A percentile compares a stretch with the other conserved stretches of the same genome.
Conservation (phyloP, 2,888 invertebrate species). For the Gortyna flavago region DNA sequence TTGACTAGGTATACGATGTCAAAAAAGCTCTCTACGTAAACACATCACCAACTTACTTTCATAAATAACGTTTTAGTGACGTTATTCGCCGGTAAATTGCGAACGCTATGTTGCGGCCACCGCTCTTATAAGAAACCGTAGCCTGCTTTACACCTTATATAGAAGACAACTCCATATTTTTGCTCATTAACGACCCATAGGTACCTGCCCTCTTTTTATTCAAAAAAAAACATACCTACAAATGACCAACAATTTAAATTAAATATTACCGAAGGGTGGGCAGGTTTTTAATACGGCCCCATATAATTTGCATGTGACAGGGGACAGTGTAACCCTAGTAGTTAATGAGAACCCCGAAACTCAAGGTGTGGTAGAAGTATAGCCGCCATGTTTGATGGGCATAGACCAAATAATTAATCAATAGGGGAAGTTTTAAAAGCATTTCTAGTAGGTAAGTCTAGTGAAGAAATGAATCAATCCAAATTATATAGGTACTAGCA, state of each 20-base stretch:
- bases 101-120: too few relatives aligned
- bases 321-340: slow-evolving; percentile 32
- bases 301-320: slow-evolving; percentile 52
- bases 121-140: too few relatives aligned
- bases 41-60: too few relatives aligned
- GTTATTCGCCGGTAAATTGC: too few relatives aligned
- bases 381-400: slow-evolving; percentile 47
- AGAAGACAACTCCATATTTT: too few relatives aligned
- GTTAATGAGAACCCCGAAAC: slow-evolving; percentile 47
- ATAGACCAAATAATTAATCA: slow-evolving; percentile 25
- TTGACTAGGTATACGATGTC: too few relatives aligned
- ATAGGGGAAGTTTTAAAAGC: slow-evolving; percentile 4
- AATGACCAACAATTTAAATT: slow-evolving; percentile 52
- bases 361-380: slow-evolving; percentile 40
- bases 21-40: too few relatives aligned
- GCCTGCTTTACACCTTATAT: too few relatives aligned
- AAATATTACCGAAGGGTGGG: slow-evolving; percentile 39
- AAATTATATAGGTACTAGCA: not conserved
- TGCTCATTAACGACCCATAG: not conserved
- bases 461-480: not conserved
- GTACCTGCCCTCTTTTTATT: slow-evolving; percentile 9
- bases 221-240: slow-evolving; percentile 4
- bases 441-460: not conserved
- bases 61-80: too few relatives aligned
- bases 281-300: slow-evolving; percentile 43